Conservation (phyloP, 2,888 invertebrate species). For the Tinea pellionella region DNA sequence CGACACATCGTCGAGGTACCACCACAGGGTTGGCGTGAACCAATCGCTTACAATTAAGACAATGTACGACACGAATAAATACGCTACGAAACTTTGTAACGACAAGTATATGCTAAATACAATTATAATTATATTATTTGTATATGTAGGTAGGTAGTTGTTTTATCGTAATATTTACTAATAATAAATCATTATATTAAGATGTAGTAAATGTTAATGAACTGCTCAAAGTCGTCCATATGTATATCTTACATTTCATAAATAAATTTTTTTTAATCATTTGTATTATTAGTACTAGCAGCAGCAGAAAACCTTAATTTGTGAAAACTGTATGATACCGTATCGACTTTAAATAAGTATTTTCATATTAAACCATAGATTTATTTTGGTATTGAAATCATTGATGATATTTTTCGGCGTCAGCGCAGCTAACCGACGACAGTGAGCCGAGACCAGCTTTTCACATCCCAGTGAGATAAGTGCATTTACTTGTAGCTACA, state of each 20-base stretch:
- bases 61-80: conserved; percentile 7
- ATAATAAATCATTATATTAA: too few relatives aligned
- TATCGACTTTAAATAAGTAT: neutral
- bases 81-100: neutral
- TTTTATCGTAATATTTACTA: too few relatives aligned
- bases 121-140: neutral
- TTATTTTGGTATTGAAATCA: neutral
- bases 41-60: conserved; percentile 11
- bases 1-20: conserved; percentile 50
- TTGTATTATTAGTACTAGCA: too few relatives aligned
- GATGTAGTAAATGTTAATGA: too few relatives aligned
- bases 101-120: neutral
- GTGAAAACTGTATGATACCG: too few relatives aligned
- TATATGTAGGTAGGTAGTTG: too few relatives aligned
- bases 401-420: neutral
- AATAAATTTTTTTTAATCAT: too few relatives aligned
- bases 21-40: conserved; percentile 15
- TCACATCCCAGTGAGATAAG: conserved; percentile 65
- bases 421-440: conserved; percentile 56
- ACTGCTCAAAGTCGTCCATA: too few relatives aligned
- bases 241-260: too few relatives aligned
- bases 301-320: too few relatives aligned
- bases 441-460: conserved; percentile 44
- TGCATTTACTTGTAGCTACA: conserved; percentile 69
- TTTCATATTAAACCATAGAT: neutral